Conservation (phyloP, 2,888 invertebrate genomes). For the Eristalinus aeneus region DNA sequence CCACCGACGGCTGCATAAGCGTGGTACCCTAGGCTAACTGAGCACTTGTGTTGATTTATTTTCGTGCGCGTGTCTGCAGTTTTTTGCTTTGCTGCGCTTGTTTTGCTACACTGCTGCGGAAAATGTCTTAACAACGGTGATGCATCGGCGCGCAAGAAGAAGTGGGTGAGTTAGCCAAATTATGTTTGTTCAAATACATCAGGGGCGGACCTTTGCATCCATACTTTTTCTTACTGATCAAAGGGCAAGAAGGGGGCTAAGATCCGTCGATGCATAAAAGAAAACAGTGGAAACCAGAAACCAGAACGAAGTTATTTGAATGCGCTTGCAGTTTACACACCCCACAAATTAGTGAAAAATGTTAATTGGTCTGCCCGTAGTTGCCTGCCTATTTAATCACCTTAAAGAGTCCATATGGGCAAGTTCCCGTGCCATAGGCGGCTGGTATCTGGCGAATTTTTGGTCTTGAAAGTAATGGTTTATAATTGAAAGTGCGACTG, state of each 20-base stretch:
- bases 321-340: background rate
- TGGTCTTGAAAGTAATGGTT: background rate
- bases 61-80: conserved; percentile 23
- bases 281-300: background rate
- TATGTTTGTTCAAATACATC: background rate
- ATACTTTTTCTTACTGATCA: background rate
- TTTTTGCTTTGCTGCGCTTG: conserved; percentile 5
- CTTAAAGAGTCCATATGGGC: background rate
- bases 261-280: background rate
- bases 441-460: background rate
- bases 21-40: conserved; percentile 11
- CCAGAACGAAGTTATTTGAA: background rate
- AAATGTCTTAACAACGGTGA: conserved; percentile 57
- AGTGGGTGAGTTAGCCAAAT: background rate
- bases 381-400: background rate
- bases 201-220: background rate
- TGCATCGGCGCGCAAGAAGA: conserved; percentile 60
- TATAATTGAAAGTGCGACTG: background rate
- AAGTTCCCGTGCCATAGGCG: background rate
- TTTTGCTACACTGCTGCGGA: conserved; percentile 37
- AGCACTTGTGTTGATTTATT: conserved; percentile 45
- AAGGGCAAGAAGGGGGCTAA: background rate
- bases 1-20: conserved; percentile 17
- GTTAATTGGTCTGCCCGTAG: background rate
- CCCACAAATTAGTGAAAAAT: background rate